Base-by-base conservation (phyloP, 2,113 vertebrate species). In the Actinemys pallida region DNA sequence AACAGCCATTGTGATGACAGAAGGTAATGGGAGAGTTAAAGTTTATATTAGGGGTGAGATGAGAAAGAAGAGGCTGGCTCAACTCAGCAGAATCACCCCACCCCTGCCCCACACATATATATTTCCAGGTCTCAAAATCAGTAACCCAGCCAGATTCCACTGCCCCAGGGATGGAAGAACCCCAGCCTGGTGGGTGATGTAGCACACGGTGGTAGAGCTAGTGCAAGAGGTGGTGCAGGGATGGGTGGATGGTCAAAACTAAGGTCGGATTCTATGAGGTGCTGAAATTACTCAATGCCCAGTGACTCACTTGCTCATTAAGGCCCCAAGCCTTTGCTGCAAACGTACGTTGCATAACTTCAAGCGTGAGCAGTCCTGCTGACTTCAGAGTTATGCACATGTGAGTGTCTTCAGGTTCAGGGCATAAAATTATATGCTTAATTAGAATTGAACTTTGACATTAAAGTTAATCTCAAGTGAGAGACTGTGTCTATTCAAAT, bases 391-490 rank as follows among this genome's bases (percentile, higher is more conserved):
- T 79, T 95, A 93, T 90, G 27, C 27, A 92, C 42, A 42, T 86
- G 83, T 19, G 27, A 50, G 35, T 57, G 53, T 59, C 75, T 93
- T 22, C 49, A 59, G 53, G 75, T 50, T 29, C 39, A 16, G 35
- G 95, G 42, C 65, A 72, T 54, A 85, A 87, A 79, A 84, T 31
- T 69, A 92, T 25, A 52, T 47, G 62, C 25, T 87, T 93, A 84
- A 95, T 65, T 86, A 57, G 10, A 91, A 56, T 93, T 92, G 50
- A 93, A 29, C 31, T 42, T 76, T 76, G 72, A 76, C 39, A 75
- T 91, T 90, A 88, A 72, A 92, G 22, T 90, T 93, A 81, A 65
- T 91, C 86, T 88, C 80, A 93, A 86, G 42, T 94, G 91, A 91
- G 78, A 83, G 85, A 76, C 82, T 1, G 0, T 79, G 83, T 83